Conservation (phyloP, 2,797 vertebrate species). For the Potorous gilbertii region DNA sequence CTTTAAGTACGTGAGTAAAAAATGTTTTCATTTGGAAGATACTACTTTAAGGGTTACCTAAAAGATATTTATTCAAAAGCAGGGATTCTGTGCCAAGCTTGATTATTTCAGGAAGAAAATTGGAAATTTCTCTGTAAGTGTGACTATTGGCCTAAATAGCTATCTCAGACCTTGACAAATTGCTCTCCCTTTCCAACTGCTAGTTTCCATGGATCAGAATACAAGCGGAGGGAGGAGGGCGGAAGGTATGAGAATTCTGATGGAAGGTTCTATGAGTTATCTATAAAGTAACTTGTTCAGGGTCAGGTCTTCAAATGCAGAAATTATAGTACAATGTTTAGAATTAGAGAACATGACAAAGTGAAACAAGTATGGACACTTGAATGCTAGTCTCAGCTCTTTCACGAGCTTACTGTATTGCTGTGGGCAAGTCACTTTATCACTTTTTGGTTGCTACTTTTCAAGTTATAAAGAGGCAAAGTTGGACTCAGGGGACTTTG, state of each 20-base stretch:
- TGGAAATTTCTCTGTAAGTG: not conserved
- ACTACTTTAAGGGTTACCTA: not conserved
- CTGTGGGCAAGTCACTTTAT: not conserved
- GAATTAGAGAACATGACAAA: not conserved
- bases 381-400: not conserved
- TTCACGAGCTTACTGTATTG: not conserved
- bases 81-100: constrained; percentile 5
- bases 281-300: constrained; percentile 4
- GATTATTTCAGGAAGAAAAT: constrained; percentile 24
- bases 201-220: not conserved
- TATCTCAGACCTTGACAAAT: constrained; percentile 20
- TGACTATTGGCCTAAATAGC: not conserved
- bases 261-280: not conserved
- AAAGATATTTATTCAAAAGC: constrained; percentile 25
- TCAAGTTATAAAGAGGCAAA: not conserved
- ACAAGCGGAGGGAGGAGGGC: not conserved
- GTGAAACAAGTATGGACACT: not conserved
- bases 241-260: not conserved
- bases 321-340: not conserved
- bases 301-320: not conserved
- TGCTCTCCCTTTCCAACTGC: not conserved
- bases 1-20: not conserved
- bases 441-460: not conserved
- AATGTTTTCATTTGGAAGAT: not conserved
- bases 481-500: not conserved